These are phyloP conservation scores for Platycnemis pennipes DNA, from an alignment of 2,888 invertebrate genomes.

Conservation along the genomic window DNA sequence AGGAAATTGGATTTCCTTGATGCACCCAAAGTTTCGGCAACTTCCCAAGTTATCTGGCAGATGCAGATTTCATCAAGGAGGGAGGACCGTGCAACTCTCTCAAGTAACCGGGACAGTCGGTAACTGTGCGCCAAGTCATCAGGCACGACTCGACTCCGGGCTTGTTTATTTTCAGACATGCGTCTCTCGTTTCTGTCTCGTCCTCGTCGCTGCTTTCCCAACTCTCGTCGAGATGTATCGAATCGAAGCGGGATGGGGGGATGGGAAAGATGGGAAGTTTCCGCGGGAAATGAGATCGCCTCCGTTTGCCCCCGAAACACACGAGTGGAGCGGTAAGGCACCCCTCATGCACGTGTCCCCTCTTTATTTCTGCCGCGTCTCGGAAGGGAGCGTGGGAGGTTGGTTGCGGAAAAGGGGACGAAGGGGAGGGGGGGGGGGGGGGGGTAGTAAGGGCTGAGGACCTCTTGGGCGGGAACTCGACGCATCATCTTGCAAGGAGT, in stretches of 20 bases:
- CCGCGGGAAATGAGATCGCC: neutral
- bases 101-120: neutral
- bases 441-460: neutral
- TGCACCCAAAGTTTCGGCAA: neutral
- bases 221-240: no score
- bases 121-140: neutral
- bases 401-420: neutral
- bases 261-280: neutral
- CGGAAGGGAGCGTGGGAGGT: no score
- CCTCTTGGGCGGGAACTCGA: neutral
- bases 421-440: neutral
- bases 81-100: neutral
- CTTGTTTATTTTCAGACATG: neutral
- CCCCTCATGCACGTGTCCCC: no score
- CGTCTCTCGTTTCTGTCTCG: neutral
- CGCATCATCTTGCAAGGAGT: conserved; percentile 28
- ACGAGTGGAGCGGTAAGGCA: no score
- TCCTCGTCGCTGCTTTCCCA: neutral
- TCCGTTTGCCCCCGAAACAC: neutral
- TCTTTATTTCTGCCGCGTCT: no score
- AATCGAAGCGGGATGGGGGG: no score
- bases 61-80: neutral
- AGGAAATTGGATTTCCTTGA: neutral
- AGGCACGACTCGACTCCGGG: neutral
- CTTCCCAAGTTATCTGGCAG: neutral